phyloP scores from a whole-genome alignment of 2,797 vertebrate species.

The Etheostoma nigrum region DNA sequence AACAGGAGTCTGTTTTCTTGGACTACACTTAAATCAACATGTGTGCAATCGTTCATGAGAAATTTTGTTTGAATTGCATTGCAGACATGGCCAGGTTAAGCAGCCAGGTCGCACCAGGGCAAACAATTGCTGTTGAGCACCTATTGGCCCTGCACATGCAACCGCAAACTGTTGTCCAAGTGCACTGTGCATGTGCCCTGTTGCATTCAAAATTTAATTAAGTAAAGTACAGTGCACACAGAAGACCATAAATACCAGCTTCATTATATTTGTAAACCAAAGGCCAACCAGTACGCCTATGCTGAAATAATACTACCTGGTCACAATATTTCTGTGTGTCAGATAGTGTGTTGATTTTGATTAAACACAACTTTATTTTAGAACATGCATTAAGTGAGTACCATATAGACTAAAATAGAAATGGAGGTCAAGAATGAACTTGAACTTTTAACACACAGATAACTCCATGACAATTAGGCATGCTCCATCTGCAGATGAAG shows the following conservation, averaged over 20 bases:
- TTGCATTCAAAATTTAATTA: neutral
- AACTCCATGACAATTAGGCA: neutral
- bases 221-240: neutral
- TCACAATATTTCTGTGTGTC: neutral
- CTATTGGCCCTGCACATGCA: neutral
- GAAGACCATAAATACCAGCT: neutral
- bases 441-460: neutral
- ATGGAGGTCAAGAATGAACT: too few relatives aligned
- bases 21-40: neutral
- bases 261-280: neutral
- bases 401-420: neutral
- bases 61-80: conserved; percentile 7
- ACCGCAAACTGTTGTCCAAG: neutral
- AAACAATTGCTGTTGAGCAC: neutral
- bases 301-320: neutral
- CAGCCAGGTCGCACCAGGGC: neutral
- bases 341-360: neutral
- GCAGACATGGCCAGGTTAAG: neutral
- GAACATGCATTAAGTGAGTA: neutral
- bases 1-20: conserved; percentile 17
- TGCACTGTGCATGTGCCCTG: neutral
- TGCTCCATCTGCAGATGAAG: neutral
- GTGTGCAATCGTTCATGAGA: conserved; percentile 2
- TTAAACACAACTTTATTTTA: neutral
- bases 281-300: neutral